Conservation (phyloP, 2,888 invertebrate species). For the Bombylius discolor region DNA sequence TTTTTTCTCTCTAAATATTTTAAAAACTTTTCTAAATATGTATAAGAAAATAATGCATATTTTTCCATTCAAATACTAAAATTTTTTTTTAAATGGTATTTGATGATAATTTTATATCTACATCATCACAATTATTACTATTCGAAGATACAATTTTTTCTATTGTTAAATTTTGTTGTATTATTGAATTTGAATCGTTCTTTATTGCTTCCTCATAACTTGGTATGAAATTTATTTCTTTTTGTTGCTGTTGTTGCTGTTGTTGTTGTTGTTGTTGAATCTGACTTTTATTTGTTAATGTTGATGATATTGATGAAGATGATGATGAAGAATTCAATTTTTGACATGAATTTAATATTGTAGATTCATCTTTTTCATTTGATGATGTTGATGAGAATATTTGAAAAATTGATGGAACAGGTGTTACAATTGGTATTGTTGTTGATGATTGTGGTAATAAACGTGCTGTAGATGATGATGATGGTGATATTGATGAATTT, state of each 20-base stretch:
- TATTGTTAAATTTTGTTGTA: background rate
- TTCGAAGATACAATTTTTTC: background rate
- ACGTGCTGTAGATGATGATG: background rate
- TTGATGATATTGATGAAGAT: background rate
- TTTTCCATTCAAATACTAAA: too few relatives aligned
- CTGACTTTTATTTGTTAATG: background rate
- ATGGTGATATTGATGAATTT: slow-evolving; percentile 21
- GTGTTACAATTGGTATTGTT: background rate
- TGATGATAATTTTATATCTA: background rate
- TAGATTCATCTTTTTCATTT: background rate
- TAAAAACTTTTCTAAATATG: too few relatives aligned
- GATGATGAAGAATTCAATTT: background rate
- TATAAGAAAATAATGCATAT: too few relatives aligned
- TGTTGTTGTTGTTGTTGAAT: too few relatives aligned
- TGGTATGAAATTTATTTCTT: background rate
- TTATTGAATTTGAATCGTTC: background rate
- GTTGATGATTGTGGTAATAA: background rate
- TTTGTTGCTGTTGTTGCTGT: background rate
- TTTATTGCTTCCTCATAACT: background rate
- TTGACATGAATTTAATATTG: background rate
- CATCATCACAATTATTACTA: background rate
- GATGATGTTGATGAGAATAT: slow-evolving; percentile 9
- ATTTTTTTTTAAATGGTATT: background rate
- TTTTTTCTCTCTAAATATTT: too few relatives aligned
- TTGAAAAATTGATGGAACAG: slow-evolving; percentile 11